phyloP scores from a whole-genome alignment of 2,113 vertebrate genomes.

The Rhipidura dahli region DNA sequence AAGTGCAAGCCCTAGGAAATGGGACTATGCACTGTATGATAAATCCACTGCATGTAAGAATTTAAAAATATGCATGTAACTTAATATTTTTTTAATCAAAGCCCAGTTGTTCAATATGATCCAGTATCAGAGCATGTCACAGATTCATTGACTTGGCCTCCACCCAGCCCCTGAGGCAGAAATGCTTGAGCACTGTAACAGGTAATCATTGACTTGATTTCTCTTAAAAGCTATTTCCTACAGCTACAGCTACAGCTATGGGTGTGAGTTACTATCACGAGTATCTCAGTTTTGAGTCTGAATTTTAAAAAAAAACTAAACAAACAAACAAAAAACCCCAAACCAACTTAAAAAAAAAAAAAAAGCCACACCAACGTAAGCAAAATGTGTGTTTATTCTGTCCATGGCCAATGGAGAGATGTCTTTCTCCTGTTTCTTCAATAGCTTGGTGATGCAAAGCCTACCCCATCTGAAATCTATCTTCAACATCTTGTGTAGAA shows the following conservation, averaged over 20 bases:
- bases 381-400: neutral
- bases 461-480: neutral
- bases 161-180: fast-evolving
- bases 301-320: fast-evolving
- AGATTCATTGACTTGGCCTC: neutral
- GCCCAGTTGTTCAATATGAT: neutral
- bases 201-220: neutral
- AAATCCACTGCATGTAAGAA: neutral
- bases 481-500: neutral
- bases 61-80: neutral
- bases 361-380: neutral
- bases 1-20: neutral
- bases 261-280: neutral
- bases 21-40: neutral
- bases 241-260: neutral
- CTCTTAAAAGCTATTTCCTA: neutral
- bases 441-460: neutral
- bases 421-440: neutral
- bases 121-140: neutral
- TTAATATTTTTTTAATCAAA: conserved; percentile 4
- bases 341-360: no score
- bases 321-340: neutral
- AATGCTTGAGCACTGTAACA: fast-evolving
- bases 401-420: no score
- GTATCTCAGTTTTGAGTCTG: neutral